Percentiles rank a stretch among this genome's conserved stretches.
Evolutionary conservation across 1,140 invertebrate genomes (phyloP).

Genomic region (Platorchestia sp.): DNA sequence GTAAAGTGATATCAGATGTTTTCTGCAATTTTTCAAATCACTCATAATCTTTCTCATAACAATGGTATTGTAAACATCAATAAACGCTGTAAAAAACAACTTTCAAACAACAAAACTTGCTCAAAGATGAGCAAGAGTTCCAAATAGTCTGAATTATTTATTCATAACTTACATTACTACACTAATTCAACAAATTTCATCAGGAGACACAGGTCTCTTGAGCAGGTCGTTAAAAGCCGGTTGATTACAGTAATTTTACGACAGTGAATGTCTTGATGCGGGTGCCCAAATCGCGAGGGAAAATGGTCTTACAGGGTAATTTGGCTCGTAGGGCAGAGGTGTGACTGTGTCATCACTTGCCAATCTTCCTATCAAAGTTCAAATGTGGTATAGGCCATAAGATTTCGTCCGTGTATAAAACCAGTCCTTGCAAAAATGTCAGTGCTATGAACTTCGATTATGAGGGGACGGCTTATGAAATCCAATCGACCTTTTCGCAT

Average conservation of each 20-base stretch:
- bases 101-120: neutral
- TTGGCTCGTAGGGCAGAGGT: neutral
- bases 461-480: neutral
- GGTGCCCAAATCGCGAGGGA: neutral
- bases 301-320: neutral
- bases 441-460: neutral
- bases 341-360: neutral
- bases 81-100: neutral
- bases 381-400: neutral
- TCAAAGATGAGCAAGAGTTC: neutral
- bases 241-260: neutral
- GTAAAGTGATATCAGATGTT: too few species aligned
- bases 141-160: neutral
- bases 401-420: neutral
- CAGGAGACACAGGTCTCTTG: neutral
- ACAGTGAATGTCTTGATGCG: neutral
- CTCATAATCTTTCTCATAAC: neutral
- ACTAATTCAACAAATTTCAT: neutral
- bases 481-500: neutral
- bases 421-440: neutral
- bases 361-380: neutral
- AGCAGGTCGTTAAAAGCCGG: neutral
- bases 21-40: neutral
- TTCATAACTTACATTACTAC: neutral
- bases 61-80: neutral